phyloP scores from a whole-genome alignment of 2,797 vertebrate genomes.

The Crax fasciolata region DNA sequence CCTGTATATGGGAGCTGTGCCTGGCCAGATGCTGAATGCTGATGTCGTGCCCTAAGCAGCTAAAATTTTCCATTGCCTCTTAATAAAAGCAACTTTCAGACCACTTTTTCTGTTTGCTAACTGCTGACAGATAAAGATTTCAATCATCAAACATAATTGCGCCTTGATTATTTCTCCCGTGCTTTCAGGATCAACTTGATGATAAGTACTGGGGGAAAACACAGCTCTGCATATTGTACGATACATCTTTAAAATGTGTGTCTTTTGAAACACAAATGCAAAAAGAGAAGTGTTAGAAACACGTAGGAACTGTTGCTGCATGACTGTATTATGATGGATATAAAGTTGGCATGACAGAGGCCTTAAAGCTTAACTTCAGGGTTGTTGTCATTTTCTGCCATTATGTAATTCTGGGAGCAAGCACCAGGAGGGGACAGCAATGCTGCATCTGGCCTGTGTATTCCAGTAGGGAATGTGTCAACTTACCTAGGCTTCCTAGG shows the following conservation, averaged over 20 bases:
- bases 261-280: background rate
- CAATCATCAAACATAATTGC: background rate
- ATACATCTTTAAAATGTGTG: background rate
- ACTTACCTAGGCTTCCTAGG: background rate
- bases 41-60: background rate
- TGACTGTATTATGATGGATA: background rate
- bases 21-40: background rate
- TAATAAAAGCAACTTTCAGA: background rate
- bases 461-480: rapidly evolving
- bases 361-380: background rate
- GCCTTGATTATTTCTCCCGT: background rate
- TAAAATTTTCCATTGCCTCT: background rate
- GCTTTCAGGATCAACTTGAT: background rate
- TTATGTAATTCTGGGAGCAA: background rate
- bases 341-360: background rate
- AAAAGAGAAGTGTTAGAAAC: background rate
- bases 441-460: background rate
- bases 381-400: background rate
- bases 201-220: background rate
- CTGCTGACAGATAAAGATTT: conserved; percentile 8
- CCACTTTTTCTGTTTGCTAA: background rate
- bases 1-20: rapidly evolving
- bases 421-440: background rate
- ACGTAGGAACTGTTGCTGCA: background rate
- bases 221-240: background rate